Evolutionary conservation across 2,113 vertebrate species (phyloP).

Genomic region (Aegithalos caudatus): DNA sequence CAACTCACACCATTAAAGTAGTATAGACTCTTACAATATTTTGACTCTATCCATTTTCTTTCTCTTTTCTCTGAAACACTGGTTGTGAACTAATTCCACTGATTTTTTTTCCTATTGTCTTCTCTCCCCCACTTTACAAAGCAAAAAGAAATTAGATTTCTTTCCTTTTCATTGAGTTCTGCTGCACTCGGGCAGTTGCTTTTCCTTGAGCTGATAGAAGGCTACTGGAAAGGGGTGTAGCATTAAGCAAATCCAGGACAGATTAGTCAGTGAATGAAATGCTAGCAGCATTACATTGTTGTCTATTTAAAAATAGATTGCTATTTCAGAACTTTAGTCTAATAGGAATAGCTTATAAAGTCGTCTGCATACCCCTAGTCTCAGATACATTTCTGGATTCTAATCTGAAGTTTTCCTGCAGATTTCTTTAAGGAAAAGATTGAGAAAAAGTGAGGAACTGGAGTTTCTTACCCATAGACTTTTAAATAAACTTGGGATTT

Average conservation of each 20-base stretch:
- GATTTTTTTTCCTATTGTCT: background rate
- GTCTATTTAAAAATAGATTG: constrained; percentile 14
- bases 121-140: fast-evolving
- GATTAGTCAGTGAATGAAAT: constrained; percentile 24
- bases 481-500: background rate
- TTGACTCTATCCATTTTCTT: background rate
- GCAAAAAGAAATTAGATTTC: background rate
- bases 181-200: background rate
- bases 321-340: background rate
- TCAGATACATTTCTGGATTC: background rate
- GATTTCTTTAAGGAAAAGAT: background rate
- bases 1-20: background rate
- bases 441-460: background rate
- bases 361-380: background rate
- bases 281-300: background rate
- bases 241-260: constrained; percentile 17
- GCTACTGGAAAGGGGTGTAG: background rate
- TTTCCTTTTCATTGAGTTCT: background rate
- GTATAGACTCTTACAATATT: background rate
- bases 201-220: background rate
- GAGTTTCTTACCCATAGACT: background rate
- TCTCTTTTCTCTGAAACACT: background rate
- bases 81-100: background rate
- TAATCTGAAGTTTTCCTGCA: background rate
- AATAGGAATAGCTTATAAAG: background rate